Conservation (phyloP, 2,797 vertebrate species). For the Coilia nasus region DNA sequence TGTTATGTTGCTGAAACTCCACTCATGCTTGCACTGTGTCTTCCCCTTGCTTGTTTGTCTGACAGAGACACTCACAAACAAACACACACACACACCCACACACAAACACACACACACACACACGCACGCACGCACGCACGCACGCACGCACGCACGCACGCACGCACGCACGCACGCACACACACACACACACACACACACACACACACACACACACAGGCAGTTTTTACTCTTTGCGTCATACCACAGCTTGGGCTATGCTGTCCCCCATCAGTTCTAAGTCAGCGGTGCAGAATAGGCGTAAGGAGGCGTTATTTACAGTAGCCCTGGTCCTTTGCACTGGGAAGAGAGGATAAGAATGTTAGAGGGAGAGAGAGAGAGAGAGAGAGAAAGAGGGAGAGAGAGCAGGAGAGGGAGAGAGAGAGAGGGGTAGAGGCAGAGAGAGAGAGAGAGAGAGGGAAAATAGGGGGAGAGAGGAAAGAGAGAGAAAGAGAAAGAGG, state of each 20-base stretch:
- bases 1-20: not conserved
- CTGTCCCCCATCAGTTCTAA: conserved; percentile 47
- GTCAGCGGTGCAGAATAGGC: conserved; percentile 60
- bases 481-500: conserved; percentile 34
- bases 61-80: not conserved
- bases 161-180: not conserved
- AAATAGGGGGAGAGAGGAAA: conserved; percentile 38
- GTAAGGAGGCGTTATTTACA: conserved; percentile 78
- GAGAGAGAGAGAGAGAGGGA: not conserved
- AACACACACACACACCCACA: not conserved
- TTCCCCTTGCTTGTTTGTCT: not conserved
- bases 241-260: conserved; percentile 50
- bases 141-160: conserved; percentile 21
- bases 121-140: conserved; percentile 26
- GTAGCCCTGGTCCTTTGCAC: conserved; percentile 71
- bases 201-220: conserved; percentile 31
- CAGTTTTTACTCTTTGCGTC: conserved; percentile 56
- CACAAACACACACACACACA: conserved; percentile 10
- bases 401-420: conserved; percentile 61
- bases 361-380: conserved; percentile 63
- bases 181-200: conserved; percentile 25
- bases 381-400: no score
- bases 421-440: no score
- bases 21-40: not conserved
- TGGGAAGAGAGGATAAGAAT: conserved; percentile 67